A percentile compares a stretch with the other conserved stretches of the same genome.
phyloP scores from a whole-genome alignment of 2,113 vertebrate species.

The Tetraodon nigroviridis region DNA sequence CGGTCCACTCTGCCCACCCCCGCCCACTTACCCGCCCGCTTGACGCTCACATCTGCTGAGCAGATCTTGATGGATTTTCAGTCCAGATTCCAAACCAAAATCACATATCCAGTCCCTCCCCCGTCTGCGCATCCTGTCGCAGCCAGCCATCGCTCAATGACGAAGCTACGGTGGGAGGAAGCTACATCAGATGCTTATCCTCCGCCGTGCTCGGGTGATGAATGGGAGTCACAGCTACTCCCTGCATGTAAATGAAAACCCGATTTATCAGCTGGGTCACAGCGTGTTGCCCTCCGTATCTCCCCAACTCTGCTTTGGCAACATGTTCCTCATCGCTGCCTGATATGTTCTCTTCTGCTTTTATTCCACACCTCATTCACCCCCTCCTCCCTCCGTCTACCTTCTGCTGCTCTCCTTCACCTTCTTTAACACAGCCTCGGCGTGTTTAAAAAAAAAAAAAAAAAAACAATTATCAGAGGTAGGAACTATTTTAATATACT shows the following conservation, averaged over 20 bases:
- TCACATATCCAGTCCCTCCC: slow-evolving; percentile 40
- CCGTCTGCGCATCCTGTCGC: slow-evolving; percentile 30
- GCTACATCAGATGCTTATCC: slow-evolving; percentile 42
- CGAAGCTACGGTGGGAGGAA: slow-evolving; percentile 46
- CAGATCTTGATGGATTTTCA: slow-evolving; percentile 76
- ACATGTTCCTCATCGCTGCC: not conserved
- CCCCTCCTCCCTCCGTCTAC: slow-evolving; percentile 7
- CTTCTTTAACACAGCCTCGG: slow-evolving; percentile 18
- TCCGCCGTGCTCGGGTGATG: slow-evolving; percentile 42
- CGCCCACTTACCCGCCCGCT: slow-evolving; percentile 25
- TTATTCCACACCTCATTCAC: slow-evolving; percentile 20
- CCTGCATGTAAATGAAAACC: slow-evolving; percentile 14
- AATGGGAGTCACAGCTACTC: slow-evolving; percentile 31
- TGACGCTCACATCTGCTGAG: slow-evolving; percentile 73
- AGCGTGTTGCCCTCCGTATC: slow-evolving; percentile 15
- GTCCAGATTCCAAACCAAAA: slow-evolving; percentile 63
- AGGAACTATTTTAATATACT: slow-evolving; percentile 57
- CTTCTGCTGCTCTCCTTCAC: slow-evolving; percentile 14
- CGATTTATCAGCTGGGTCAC: slow-evolving; percentile 24
- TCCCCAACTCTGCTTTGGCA: slow-evolving; percentile 11
- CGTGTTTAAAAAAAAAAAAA: slow-evolving; percentile 39
- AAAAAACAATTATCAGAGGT: slow-evolving; percentile 66
- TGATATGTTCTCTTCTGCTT: slow-evolving; percentile 5
- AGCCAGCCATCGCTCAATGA: slow-evolving; percentile 52
- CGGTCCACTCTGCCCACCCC: slow-evolving; percentile 57